phyloP scores from a whole-genome alignment of 2,113 vertebrate genomes.

The Morone chrysops region DNA sequence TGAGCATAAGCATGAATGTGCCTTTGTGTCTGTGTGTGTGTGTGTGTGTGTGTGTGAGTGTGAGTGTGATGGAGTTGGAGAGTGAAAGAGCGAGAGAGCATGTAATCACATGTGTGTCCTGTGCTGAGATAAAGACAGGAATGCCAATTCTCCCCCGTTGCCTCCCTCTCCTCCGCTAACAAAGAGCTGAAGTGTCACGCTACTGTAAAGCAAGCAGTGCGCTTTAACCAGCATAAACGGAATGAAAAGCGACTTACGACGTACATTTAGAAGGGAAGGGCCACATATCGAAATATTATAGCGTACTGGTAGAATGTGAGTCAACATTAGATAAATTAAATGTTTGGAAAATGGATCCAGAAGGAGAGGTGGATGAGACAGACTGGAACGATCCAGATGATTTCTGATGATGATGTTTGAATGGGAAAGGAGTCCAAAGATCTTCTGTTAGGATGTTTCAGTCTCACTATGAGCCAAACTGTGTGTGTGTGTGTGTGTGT shows the following conservation, averaged over 20 bases:
- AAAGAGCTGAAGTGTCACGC: slow-evolving; percentile 28
- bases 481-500: no score
- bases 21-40: slow-evolving; percentile 32
- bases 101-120: slow-evolving; percentile 73
- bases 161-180: slow-evolving; percentile 28
- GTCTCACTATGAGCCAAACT: no score
- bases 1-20: slow-evolving; percentile 43
- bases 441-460: no score
- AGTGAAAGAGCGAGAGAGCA: slow-evolving; percentile 50
- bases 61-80: slow-evolving; percentile 8
- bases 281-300: no score
- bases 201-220: not conserved
- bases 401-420: no score
- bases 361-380: no score
- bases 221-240: not conserved
- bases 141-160: slow-evolving; percentile 42
- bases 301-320: no score
- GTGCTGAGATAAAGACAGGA: slow-evolving; percentile 72
- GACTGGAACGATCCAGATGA: no score
- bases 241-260: not conserved
- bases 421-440: no score
- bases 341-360: no score
- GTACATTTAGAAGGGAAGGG: no score
- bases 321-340: no score
- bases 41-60: slow-evolving; percentile 3